These are phyloP conservation scores for Prietella phreatophila DNA, from an alignment of 2,113 vertebrate species.

Conservation along the genomic window DNA sequence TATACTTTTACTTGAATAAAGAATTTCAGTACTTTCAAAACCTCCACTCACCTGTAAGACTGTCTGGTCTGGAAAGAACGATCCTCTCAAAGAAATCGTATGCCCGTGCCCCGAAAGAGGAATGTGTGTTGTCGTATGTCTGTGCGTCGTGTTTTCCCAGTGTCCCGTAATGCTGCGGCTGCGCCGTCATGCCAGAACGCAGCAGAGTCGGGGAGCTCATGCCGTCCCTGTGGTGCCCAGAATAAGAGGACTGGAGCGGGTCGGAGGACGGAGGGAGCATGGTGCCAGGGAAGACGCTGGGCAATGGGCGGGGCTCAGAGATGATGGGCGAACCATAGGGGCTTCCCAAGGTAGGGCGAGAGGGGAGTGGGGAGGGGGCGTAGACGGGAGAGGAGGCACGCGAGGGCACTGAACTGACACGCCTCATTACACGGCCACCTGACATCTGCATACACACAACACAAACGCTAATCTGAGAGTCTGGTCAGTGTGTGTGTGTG, in stretches of 20 bases:
- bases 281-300: conserved; percentile 81
- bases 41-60: conserved; percentile 84
- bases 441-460: conserved; percentile 66
- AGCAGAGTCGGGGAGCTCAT: conserved; percentile 74
- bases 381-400: conserved; percentile 91
- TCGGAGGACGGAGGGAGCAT: conserved; percentile 80
- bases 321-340: conserved; percentile 85
- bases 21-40: not conserved
- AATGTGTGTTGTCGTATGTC: conserved; percentile 66
- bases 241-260: conserved; percentile 74
- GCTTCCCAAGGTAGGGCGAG: conserved; percentile 85
- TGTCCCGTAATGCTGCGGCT: conserved; percentile 90
- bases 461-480: not conserved
- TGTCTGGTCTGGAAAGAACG: conserved; percentile 90
- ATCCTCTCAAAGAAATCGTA: conserved; percentile 94
- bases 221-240: conserved; percentile 66
- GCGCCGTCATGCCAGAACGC: conserved; percentile 86
- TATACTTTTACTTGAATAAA: not conserved
- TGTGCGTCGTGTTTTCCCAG: conserved; percentile 78
- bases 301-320: conserved; percentile 79
- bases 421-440: conserved; percentile 77
- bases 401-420: conserved; percentile 93
- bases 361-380: conserved; percentile 79
- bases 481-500: not conserved
- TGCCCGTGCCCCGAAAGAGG: conserved; percentile 80